phyloP scores from a whole-genome alignment of 2,888 invertebrate species.

The Drosophila pseudotalamancana region DNA sequence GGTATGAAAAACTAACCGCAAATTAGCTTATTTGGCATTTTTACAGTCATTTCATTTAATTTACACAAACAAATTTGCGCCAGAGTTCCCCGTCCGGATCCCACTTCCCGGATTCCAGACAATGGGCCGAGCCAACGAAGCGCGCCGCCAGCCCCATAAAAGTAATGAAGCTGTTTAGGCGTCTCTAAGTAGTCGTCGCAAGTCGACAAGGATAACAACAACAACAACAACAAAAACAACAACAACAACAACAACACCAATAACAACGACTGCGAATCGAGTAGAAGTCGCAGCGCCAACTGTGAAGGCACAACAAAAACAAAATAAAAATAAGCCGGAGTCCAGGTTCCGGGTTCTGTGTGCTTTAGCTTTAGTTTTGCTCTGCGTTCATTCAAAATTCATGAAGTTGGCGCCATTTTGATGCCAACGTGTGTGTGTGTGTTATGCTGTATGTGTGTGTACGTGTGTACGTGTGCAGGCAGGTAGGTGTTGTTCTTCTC shows the following conservation, averaged over 20 bases:
- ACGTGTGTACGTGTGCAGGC: slow-evolving; percentile 18
- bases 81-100: slow-evolving; percentile 37
- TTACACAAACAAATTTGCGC: slow-evolving; percentile 80
- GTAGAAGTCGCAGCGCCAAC: slow-evolving; percentile 42
- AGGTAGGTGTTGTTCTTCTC: slow-evolving; percentile 26
- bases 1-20: slow-evolving; percentile 68
- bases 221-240: slow-evolving; percentile 18
- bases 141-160: slow-evolving; percentile 76
- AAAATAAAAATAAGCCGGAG: background rate
- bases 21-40: slow-evolving; percentile 80
- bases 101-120: slow-evolving; percentile 45
- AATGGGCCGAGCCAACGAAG: slow-evolving; percentile 73
- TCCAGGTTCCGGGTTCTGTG: slow-evolving; percentile 14
- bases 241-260: slow-evolving; percentile 2
- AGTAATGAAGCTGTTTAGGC: slow-evolving; percentile 81
- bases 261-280: slow-evolving; percentile 12
- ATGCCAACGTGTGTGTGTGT: slow-evolving; percentile 30
- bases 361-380: slow-evolving; percentile 49
- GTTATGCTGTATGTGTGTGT: too few species aligned
- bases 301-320: slow-evolving; percentile 61
- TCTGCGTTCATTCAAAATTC: slow-evolving; percentile 76
- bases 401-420: slow-evolving; percentile 78
- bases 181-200: slow-evolving; percentile 80
- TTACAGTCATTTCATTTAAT: slow-evolving; percentile 80
- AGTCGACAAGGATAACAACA: slow-evolving; percentile 46